Evolutionary conservation across 2,797 vertebrate genomes (phyloP).

Genomic region (Ceryle rudis): DNA sequence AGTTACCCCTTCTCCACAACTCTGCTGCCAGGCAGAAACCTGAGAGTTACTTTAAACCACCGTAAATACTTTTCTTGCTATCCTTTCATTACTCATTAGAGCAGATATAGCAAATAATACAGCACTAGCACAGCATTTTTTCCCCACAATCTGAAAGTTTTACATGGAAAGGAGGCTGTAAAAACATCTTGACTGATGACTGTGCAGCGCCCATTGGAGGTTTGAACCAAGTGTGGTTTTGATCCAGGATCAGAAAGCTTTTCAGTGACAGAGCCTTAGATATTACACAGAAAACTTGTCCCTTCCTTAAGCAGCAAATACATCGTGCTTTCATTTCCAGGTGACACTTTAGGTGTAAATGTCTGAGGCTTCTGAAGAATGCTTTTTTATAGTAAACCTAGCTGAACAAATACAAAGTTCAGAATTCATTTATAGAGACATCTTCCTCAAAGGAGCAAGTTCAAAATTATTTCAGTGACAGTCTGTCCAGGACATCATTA

Average conservation of each 20-base stretch:
- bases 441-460: conserved; percentile 2
- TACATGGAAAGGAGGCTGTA: not conserved
- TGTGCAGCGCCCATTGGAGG: not conserved
- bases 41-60: not conserved
- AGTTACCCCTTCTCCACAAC: not conserved
- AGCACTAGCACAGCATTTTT: not conserved
- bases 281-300: not conserved
- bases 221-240: not conserved
- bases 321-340: not conserved
- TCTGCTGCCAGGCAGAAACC: not conserved
- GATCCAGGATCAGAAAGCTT: not conserved
- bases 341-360: conserved; percentile 40
- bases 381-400: not conserved
- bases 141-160: not conserved
- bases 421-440: conserved; percentile 5
- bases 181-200: not conserved
- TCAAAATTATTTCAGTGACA: not conserved
- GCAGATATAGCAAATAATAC: not conserved
- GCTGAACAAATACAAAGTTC: not conserved
- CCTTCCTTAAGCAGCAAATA: not conserved
- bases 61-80: not conserved
- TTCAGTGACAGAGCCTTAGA: not conserved
- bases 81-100: not conserved
- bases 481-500: not conserved
- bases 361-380: conserved; percentile 9